Percentiles rank a stretch among this genome's conserved stretches.
These are phyloP conservation scores for Baronia brevicornis DNA, from an alignment of 2,888 invertebrate species.

Conservation along the genomic window DNA sequence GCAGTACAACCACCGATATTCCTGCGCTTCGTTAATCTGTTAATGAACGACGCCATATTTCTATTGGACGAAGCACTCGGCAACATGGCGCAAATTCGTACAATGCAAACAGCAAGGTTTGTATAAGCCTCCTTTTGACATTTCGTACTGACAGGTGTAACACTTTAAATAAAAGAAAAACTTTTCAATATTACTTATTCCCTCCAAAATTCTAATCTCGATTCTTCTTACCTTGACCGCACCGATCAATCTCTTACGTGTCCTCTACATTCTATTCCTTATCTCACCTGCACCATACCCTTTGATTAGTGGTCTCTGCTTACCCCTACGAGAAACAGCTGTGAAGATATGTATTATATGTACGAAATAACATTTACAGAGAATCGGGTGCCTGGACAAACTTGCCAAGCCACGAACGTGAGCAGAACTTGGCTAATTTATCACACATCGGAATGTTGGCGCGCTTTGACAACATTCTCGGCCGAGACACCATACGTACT, in stretches of 20 bases:
- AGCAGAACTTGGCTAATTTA: slow-evolving; percentile 82
- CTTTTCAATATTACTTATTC: too few species aligned
- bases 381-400: slow-evolving; percentile 85
- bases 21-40: slow-evolving; percentile 94
- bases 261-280: too few species aligned
- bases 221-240: too few species aligned
- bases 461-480: slow-evolving; percentile 93
- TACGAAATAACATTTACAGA: slow-evolving; percentile 39
- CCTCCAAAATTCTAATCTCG: too few species aligned
- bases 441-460: slow-evolving; percentile 89
- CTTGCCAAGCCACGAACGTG: slow-evolving; percentile 81
- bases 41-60: slow-evolving; percentile 98
- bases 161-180: too few species aligned
- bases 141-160: too few species aligned
- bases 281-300: too few species aligned
- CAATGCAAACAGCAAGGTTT: slow-evolving; percentile 85
- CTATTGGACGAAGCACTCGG: slow-evolving; percentile 93
- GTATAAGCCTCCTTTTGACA: slow-evolving; percentile 22
- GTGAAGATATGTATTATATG: background rate
- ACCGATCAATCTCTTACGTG: too few species aligned
- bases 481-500: slow-evolving; percentile 89
- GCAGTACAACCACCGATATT: slow-evolving; percentile 93
- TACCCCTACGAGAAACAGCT: too few species aligned
- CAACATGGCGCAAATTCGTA: slow-evolving; percentile 91
- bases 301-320: too few species aligned